Percentiles rank a stretch among this genome's conserved stretches.
Conservation (phyloP, 2,113 vertebrate genomes). For the Amphiprion ocellaris region DNA sequence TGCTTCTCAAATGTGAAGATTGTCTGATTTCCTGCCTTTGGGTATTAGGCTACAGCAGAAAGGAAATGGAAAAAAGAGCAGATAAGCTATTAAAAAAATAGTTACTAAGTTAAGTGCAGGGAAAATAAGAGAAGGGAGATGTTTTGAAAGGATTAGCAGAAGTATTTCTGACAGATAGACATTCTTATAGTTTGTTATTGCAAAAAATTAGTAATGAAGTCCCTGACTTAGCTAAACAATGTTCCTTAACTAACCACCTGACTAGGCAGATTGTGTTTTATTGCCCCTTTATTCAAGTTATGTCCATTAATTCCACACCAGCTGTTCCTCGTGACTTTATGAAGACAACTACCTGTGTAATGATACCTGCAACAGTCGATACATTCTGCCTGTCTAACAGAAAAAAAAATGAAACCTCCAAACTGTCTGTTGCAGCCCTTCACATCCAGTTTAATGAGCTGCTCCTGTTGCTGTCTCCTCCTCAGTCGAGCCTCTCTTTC, state of each 20-base stretch:
- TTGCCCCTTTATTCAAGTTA: background rate
- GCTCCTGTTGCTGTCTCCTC: slow-evolving; percentile 30
- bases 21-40: background rate
- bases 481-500: slow-evolving; percentile 25
- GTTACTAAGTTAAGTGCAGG: background rate
- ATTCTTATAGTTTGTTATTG: no score
- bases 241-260: background rate
- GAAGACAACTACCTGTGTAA: slow-evolving; percentile 8
- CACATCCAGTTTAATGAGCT: slow-evolving; percentile 57
- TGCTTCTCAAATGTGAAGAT: background rate
- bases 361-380: slow-evolving; percentile 27
- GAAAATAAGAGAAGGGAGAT: background rate
- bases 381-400: slow-evolving; percentile 24
- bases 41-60: background rate
- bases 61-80: background rate
- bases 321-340: background rate
- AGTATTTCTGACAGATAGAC: background rate
- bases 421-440: slow-evolving; percentile 38
- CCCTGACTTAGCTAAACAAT: no score
- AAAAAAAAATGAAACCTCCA: slow-evolving; percentile 3
- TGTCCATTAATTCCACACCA: slow-evolving; percentile 9
- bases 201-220: no score
- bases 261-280: background rate
- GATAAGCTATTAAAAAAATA: background rate
- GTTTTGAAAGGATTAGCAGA: background rate